phyloP scores from a whole-genome alignment of 2,113 vertebrate genomes.

The Brachyhypopomus occidentalis region DNA sequence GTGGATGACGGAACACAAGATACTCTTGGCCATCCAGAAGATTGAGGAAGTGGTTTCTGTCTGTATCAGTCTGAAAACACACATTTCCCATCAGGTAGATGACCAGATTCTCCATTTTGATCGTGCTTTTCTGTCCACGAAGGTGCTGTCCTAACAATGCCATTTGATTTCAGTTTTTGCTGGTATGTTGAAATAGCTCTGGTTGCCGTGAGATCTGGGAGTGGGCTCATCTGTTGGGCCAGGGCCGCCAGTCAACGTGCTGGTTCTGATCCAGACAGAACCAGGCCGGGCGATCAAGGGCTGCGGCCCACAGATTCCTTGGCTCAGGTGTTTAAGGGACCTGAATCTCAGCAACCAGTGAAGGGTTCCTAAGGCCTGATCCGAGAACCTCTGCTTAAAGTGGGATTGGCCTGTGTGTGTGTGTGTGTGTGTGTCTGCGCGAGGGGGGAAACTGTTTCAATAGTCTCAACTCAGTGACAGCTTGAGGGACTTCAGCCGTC shows the following conservation, averaged over 20 bases:
- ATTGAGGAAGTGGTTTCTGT: no score
- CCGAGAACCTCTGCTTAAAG: neutral
- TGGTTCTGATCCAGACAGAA: neutral
- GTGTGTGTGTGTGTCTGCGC: neutral
- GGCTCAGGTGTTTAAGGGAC: neutral
- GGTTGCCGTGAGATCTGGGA: neutral
- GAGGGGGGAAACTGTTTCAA: neutral
- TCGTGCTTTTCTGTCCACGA: neutral
- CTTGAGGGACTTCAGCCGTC: conserved; percentile 11
- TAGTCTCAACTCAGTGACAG: conserved; percentile 27
- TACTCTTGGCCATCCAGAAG: no score
- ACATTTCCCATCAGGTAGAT: neutral
- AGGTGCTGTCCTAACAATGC: neutral
- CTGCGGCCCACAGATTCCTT: conserved; percentile 2
- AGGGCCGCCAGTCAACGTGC: neutral
- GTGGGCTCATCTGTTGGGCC: neutral
- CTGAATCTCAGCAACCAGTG: neutral
- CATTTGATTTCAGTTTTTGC: neutral
- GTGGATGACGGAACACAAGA: no score
- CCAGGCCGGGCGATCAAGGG: conserved; percentile 7
- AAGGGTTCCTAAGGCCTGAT: neutral
- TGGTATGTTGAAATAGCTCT: neutral
- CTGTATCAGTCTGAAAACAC: neutral
- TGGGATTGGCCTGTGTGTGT: conserved; percentile 20
- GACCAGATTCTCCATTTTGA: neutral